Conservation (phyloP, 2,797 vertebrate genomes). For the Spinibarbus caldwelli region DNA sequence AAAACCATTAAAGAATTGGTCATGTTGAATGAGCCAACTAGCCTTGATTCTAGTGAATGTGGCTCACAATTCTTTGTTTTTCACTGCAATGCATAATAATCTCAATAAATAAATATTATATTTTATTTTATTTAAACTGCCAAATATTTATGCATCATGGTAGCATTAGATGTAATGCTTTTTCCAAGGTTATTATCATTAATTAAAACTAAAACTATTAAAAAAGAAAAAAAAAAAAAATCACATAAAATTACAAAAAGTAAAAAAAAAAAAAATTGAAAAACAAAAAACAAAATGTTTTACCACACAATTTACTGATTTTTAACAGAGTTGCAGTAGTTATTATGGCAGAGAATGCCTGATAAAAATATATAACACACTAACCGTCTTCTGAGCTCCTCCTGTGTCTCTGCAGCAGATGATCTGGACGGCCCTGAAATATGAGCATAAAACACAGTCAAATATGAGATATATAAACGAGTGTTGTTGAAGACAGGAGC, state of each 20-base stretch:
- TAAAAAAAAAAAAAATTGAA: too few relatives aligned
- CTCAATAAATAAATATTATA: not conserved
- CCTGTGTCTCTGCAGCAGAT: constrained; percentile 68
- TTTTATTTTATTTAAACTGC: not conserved
- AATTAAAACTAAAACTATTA: not conserved
- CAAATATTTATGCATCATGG: not conserved
- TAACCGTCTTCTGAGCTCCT: constrained; percentile 76
- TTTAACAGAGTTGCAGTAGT: not conserved
- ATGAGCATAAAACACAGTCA: not conserved
- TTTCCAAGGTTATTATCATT: not conserved
- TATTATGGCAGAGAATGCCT: not conserved
- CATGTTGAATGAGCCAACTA: not conserved
- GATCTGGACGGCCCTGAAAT: constrained; percentile 61
- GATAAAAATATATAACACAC: constrained; percentile 37
- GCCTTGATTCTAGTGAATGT: not conserved
- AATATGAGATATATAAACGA: not conserved
- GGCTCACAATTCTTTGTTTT: not conserved
- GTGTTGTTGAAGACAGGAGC: not conserved
- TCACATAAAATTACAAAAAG: not conserved
- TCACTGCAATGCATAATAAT: not conserved
- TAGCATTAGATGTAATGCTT: not conserved
- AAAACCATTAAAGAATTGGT: not conserved
- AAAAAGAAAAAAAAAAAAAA: not conserved
- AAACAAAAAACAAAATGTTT: too few relatives aligned
- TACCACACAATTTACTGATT: not conserved